These are phyloP conservation scores for Ataeniobius toweri DNA, from an alignment of 2,797 vertebrate genomes.

Conservation along the genomic window DNA sequence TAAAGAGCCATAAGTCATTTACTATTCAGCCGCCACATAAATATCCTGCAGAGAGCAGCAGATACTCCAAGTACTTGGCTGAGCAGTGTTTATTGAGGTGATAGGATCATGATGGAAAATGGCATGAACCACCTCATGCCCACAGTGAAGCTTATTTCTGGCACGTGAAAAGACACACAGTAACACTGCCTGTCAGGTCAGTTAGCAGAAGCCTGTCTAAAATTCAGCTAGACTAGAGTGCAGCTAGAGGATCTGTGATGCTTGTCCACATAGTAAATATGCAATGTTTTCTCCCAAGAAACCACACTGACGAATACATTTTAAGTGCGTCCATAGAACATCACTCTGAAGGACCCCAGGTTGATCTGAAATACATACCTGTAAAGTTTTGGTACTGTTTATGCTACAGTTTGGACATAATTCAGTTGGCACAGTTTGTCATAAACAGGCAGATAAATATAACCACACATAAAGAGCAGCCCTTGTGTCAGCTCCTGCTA, in stretches of 20 bases:
- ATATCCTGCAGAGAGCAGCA: slow-evolving; percentile 18
- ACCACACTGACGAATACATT: background rate
- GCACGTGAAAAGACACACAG: slow-evolving; percentile 6
- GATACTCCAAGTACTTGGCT: slow-evolving; percentile 10
- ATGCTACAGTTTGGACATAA: background rate
- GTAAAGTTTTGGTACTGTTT: background rate
- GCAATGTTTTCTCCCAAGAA: background rate
- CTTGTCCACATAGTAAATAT: background rate
- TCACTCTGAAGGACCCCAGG: background rate
- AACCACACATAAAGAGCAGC: background rate
- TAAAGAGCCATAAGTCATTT: slow-evolving; percentile 56
- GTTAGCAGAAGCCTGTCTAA: slow-evolving; percentile 12
- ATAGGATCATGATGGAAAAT: slow-evolving; percentile 8
- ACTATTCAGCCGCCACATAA: slow-evolving; percentile 25
- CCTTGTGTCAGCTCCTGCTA: background rate
- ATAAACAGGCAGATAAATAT: background rate
- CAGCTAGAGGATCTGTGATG: background rate
- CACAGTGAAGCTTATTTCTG: slow-evolving; percentile 4
- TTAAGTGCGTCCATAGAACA: background rate
- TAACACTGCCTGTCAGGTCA: slow-evolving; percentile 4
- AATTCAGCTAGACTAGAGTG: background rate
- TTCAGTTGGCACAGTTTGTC: background rate
- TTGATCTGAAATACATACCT: background rate
- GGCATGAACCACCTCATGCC: slow-evolving; percentile 2
- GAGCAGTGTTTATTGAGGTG: background rate